These are phyloP conservation scores for Prorops nasuta DNA, from an alignment of 1,140 invertebrate species.

Conservation along the genomic window DNA sequence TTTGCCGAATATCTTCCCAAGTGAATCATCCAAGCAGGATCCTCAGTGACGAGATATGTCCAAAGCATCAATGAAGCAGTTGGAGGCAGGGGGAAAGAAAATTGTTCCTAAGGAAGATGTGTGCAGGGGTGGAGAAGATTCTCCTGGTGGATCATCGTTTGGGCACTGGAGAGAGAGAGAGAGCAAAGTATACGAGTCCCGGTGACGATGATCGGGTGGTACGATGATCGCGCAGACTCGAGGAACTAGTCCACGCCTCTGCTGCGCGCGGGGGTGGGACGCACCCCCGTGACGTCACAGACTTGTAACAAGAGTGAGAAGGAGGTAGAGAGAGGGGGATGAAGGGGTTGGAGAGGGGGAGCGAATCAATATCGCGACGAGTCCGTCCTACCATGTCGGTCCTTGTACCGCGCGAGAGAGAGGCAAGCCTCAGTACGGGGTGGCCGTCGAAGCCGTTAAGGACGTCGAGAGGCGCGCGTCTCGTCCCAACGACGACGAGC, in stretches of 20 bases:
- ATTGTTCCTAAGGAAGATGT: no score
- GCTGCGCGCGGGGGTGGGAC: no score
- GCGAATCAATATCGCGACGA: constrained; percentile 45
- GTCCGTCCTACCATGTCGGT: constrained; percentile 27
- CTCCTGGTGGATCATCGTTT: no score
- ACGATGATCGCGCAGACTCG: constrained; percentile 38
- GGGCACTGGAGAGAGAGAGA: no score
- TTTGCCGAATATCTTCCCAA: no score
- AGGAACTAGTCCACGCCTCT: constrained; percentile 41
- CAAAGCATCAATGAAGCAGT: no score
- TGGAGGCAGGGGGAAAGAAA: no score
- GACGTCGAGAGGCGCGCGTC: constrained; percentile 39
- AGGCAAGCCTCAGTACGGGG: constrained; percentile 49
- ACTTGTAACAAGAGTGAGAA: neutral
- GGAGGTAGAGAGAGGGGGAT: no score
- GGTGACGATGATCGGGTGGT: neutral
- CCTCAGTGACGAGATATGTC: no score
- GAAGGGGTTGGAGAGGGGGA: constrained; percentile 8
- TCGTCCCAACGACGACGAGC: constrained; percentile 10
- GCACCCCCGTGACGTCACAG: neutral
- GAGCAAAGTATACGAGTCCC: no score
- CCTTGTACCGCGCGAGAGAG: constrained; percentile 27
- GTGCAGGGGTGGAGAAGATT: no score
- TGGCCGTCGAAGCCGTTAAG: constrained; percentile 49
- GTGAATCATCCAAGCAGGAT: no score